These are phyloP conservation scores for Tetrapedia diversipes DNA, from an alignment of 2,888 invertebrate species.

Conservation along the genomic window DNA sequence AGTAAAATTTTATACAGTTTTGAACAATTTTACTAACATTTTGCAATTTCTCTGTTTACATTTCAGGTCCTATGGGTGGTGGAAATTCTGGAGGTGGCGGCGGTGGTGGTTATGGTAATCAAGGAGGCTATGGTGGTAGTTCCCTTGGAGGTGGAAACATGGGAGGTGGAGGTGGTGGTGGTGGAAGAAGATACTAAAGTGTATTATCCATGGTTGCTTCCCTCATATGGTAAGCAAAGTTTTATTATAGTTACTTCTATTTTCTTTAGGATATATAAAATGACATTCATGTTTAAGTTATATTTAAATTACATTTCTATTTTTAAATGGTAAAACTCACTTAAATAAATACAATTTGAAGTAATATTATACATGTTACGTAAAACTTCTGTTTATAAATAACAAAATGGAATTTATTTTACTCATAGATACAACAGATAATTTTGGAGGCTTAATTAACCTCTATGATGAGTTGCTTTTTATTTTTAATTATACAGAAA, in stretches of 20 bases:
- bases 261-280: slow-evolving; percentile 13
- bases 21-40: slow-evolving; percentile 24
- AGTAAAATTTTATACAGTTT: background rate
- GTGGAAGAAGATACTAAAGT: slow-evolving; percentile 81
- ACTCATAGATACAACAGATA: slow-evolving; percentile 8
- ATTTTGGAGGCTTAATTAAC: slow-evolving; percentile 14
- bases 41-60: slow-evolving; percentile 19
- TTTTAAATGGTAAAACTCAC: slow-evolving; percentile 5
- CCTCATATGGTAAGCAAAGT: slow-evolving; percentile 77
- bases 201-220: slow-evolving; percentile 58
- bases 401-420: slow-evolving; percentile 8
- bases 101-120: slow-evolving; percentile 82
- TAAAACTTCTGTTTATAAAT: slow-evolving; percentile 7
- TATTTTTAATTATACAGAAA: slow-evolving; percentile 12
- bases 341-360: slow-evolving; percentile 21
- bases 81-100: slow-evolving; percentile 84
- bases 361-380: background rate
- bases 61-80: slow-evolving; percentile 76
- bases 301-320: slow-evolving; percentile 16
- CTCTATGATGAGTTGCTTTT: slow-evolving; percentile 14
- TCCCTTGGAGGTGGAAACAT: slow-evolving; percentile 82
- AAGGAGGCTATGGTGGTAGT: slow-evolving; percentile 82
- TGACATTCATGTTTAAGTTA: slow-evolving; percentile 6
- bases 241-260: slow-evolving; percentile 5
- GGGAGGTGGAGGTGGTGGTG: slow-evolving; percentile 80